These are phyloP conservation scores for Philantomba maxwellii DNA, from an alignment of 2,113 vertebrate genomes.

Conservation along the genomic window DNA sequence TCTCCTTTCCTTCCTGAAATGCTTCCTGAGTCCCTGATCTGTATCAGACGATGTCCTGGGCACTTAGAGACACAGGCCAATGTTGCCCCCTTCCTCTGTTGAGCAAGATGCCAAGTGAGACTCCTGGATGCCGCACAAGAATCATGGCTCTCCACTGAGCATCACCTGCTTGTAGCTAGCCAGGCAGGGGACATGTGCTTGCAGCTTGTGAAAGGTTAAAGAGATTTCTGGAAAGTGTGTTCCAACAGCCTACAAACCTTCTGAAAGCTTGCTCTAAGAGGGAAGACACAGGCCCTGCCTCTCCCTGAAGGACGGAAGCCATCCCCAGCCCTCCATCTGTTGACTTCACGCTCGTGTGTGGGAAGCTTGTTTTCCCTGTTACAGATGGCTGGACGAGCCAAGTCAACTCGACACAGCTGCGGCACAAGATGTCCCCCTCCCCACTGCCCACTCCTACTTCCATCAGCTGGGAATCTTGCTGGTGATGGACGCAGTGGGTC, in stretches of 20 bases:
- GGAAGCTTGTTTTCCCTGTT: constrained; percentile 2
- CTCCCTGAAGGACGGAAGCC: neutral
- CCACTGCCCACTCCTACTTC: neutral
- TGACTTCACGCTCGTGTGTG: neutral
- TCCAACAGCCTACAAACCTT: neutral
- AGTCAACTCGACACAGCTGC: constrained; percentile 9
- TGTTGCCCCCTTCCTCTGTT: neutral
- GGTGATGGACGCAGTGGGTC: neutral
- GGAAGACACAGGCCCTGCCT: neutral
- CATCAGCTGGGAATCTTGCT: neutral
- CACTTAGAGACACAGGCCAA: neutral
- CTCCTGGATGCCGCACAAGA: neutral
- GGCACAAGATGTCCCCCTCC: neutral
- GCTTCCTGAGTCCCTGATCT: neutral
- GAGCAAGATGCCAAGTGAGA: neutral
- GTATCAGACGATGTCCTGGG: neutral
- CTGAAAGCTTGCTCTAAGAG: neutral
- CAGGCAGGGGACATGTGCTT: neutral
- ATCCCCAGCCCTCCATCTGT: neutral
- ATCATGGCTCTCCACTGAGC: neutral
- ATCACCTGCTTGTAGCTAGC: neutral
- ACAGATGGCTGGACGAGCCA: constrained; percentile 47
- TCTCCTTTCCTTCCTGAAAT: neutral
- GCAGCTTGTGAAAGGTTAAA: neutral
- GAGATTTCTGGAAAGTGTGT: neutral